Evolutionary conservation across 2,888 invertebrate species (phyloP), one percentile per base, ranked within the genome.

Genomic region (Acanthoscelides obtectus): DNA sequence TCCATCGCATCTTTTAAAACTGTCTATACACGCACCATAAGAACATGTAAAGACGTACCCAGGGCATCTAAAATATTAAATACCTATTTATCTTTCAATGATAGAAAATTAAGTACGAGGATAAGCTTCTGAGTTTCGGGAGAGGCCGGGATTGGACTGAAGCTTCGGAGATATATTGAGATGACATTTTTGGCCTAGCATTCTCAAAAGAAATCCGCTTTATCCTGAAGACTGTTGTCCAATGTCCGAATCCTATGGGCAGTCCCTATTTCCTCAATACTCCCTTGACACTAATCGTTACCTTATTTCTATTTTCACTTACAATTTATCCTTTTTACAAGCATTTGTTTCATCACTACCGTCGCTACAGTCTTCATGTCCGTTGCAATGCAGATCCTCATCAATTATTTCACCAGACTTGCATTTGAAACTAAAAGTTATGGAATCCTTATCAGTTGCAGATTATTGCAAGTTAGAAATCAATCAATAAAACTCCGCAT

Each of bases 1-100:
- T 12, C 75, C 87, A 75, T 89, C 86, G 75, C 92, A 92, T 68
- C 85, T 83, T 0, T 86, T 83, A 21, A 87, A 86, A 3, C 87
- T 86, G 20, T 75, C 74, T 22, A 84, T 77, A 72, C 83, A 84
- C 8, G 87, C 88, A 19, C 88, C 88, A 74, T 89, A 88, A 17
- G 80, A 78, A 76, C 88, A 89, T 22, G 85, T 84, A 78, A 87
- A 88, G 6, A 86, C 80, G 72, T 81, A 86, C 0, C 80, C 76
- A 1, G 86, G 86, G 75, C 89, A 89, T 1, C 85, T 83, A 68
- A 2, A 79, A 45, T 45, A 45, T 12, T 45, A n/a, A 12, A 45
- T 6, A 1, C 17, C 17, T 45, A 3, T 45, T 45, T 45, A 45
- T 12, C 17, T n/a, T n/a, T n/a, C n/a, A n/a, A n/a, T 12, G 17